Percentiles rank a stretch among this genome's conserved stretches.
Evolutionary conservation across 1,140 invertebrate genomes (phyloP).

Genomic region (Sitobion miscanthi): DNA sequence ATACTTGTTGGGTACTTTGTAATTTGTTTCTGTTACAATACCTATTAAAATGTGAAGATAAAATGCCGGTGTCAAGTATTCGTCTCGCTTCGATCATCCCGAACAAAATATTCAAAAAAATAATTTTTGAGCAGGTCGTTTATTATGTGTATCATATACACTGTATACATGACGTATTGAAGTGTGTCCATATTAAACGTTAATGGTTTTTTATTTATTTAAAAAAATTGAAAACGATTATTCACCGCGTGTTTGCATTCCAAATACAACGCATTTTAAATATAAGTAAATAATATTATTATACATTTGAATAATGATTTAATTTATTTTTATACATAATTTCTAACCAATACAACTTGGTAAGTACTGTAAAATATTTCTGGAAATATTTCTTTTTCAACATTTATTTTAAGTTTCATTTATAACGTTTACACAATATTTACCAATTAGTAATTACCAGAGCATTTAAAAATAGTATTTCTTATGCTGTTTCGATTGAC

Average conservation of each 20-base stretch:
- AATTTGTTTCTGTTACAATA: neutral
- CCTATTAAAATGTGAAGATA: neutral
- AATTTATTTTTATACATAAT: neutral
- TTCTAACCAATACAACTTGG: neutral
- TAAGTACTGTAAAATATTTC: neutral
- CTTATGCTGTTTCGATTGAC: neutral
- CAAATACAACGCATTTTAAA: neutral
- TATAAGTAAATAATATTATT: neutral
- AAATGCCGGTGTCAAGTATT: neutral
- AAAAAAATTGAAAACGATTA: neutral
- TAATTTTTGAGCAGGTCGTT: neutral
- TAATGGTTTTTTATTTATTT: neutral
- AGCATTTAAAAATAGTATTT: neutral
- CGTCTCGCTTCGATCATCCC: neutral
- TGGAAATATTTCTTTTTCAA: neutral
- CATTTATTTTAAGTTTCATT: neutral
- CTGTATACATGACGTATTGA: too few species aligned
- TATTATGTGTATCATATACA: neutral
- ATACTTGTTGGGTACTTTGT: neutral
- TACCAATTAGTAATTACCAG: neutral
- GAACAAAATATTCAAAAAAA: neutral
- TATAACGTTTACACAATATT: neutral
- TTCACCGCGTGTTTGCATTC: neutral
- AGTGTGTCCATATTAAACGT: neutral
- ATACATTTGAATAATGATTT: neutral